Percentiles rank a stretch among this genome's conserved stretches.
These are phyloP conservation scores for Lophius piscatorius DNA, from an alignment of 2,113 vertebrate genomes.

Conservation along the genomic window DNA sequence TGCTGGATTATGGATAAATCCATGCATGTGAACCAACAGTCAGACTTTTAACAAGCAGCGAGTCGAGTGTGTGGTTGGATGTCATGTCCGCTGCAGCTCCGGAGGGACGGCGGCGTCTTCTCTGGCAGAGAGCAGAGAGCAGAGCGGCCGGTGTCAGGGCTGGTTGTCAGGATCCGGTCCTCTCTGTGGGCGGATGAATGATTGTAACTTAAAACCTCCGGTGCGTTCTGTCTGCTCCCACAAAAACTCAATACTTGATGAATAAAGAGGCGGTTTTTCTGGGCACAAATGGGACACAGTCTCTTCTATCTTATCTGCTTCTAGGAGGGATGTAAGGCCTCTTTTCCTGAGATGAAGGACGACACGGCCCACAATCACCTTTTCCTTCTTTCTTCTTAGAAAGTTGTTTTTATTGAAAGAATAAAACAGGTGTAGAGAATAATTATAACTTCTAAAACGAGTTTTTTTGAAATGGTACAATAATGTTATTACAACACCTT, in stretches of 20 bases:
- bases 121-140: neutral
- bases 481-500: too few species aligned
- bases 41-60: constrained; percentile 37
- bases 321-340: too few species aligned
- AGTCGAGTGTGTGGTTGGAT: constrained; percentile 24
- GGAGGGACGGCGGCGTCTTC: constrained; percentile 7
- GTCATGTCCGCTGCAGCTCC: constrained; percentile 40
- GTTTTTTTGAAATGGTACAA: too few species aligned
- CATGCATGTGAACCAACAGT: constrained; percentile 50
- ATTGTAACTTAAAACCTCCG: neutral
- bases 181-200: constrained; percentile 32
- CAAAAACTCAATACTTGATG: constrained; percentile 3
- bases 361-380: too few species aligned
- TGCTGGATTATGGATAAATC: constrained; percentile 62
- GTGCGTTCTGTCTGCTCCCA: neutral
- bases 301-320: neutral
- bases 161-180: constrained; percentile 19
- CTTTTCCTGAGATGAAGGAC: too few species aligned
- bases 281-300: neutral
- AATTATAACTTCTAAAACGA: too few species aligned
- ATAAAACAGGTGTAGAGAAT: too few species aligned
- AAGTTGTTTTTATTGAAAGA: too few species aligned
- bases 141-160: constrained; percentile 3
- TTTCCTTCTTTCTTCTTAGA: too few species aligned
- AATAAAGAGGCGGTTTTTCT: constrained; percentile 6